Percentiles rank a stretch among this genome's conserved stretches.
Evolutionary conservation across 2,113 vertebrate species (phyloP).

Genomic region (Mustelus asterias): DNA sequence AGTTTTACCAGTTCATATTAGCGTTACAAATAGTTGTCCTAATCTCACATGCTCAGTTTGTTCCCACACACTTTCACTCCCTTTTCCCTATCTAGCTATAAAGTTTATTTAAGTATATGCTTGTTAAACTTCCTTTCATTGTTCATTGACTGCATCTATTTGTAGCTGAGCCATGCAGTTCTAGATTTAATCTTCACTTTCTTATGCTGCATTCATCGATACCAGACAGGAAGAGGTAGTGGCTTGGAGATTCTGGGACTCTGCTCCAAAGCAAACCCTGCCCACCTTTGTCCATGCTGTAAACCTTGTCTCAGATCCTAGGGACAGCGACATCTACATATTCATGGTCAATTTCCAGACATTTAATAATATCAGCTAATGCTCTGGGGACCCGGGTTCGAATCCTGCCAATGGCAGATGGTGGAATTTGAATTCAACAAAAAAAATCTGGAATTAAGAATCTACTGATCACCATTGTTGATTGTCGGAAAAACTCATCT

Average conservation of each 20-base stretch:
- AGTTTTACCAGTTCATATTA: background rate
- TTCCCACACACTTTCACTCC: background rate
- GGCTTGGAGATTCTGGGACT: background rate
- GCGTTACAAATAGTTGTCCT: background rate
- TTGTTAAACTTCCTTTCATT: background rate
- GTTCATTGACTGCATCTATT: background rate
- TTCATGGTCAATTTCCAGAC: background rate
- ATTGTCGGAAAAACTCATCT: too few relatives aligned
- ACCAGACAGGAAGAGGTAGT: background rate
- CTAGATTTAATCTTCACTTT: background rate
- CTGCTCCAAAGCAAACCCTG: background rate
- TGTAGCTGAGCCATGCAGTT: background rate
- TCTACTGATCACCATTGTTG: too few relatives aligned
- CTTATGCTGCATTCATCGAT: background rate
- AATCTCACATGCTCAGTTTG: background rate
- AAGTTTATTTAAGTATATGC: background rate
- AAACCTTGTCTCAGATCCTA: background rate
- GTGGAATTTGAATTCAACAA: too few relatives aligned
- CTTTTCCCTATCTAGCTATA: background rate
- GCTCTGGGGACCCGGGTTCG: too few relatives aligned
- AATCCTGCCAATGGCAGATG: too few relatives aligned
- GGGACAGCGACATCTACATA: background rate
- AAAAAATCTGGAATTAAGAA: too few relatives aligned
- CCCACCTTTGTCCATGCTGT: background rate
- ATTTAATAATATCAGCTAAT: background rate